phyloP scores from a whole-genome alignment of 2,113 vertebrate genomes.

The Paraplagusia blochii region DNA sequence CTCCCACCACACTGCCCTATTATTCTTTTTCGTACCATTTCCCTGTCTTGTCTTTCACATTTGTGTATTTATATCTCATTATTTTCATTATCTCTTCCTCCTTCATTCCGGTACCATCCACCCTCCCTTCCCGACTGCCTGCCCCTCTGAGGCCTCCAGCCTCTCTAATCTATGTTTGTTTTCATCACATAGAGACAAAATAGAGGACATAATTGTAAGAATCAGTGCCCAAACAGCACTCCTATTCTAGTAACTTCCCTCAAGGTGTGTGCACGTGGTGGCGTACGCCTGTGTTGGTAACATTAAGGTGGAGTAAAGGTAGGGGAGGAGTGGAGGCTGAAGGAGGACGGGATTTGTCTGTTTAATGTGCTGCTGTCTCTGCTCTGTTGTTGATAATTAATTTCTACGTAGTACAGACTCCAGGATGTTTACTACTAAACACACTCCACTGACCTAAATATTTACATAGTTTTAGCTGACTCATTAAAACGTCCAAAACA shows the following conservation, averaged over 20 bases:
- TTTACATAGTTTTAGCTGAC: neutral
- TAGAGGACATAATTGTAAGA: conserved; percentile 40
- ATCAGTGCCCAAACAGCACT: conserved; percentile 15
- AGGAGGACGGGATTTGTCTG: neutral
- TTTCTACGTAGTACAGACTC: neutral
- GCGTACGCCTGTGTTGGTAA: conserved; percentile 1
- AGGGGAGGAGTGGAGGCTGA: neutral
- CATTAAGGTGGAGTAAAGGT: conserved; percentile 11
- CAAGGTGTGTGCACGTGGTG: conserved; percentile 1
- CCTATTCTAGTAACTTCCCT: conserved; percentile 1
- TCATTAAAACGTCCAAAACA: neutral
- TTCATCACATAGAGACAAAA: conserved; percentile 43
- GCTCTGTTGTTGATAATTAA: conserved; percentile 22
- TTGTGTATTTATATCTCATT: conserved; percentile 17
- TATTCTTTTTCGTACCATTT: neutral
- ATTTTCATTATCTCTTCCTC: neutral
- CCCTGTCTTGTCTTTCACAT: conserved; percentile 14
- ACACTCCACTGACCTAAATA: neutral
- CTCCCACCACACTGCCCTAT: conserved; percentile 23
- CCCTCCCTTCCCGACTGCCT: neutral
- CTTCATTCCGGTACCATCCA: neutral
- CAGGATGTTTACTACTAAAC: neutral
- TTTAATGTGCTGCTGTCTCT: conserved; percentile 9
- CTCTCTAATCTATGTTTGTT: conserved; percentile 30
- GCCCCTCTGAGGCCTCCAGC: conserved; percentile 12